A percentile compares a stretch with the other conserved stretches of the same genome.
These are phyloP conservation scores for Drosophila repletoides DNA, from an alignment of 1,140 invertebrate species.

Conservation along the genomic window DNA sequence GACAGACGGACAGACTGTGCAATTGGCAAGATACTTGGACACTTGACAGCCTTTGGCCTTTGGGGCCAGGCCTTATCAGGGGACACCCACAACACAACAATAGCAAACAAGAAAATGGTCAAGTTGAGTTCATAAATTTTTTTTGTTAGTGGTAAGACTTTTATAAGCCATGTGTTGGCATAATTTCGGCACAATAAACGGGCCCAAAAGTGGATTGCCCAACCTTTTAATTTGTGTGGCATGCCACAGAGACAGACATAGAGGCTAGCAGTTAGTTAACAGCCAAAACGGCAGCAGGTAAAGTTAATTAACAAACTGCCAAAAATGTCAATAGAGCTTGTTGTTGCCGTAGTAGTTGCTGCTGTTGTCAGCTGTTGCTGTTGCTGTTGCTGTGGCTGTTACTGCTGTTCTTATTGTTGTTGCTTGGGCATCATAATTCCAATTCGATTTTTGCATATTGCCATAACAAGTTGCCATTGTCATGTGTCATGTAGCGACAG, in stretches of 20 bases:
- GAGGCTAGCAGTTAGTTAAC: slow-evolving; percentile 58
- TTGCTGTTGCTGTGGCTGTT: slow-evolving; percentile 18
- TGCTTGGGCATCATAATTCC: slow-evolving; percentile 72
- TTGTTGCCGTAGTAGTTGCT: slow-evolving; percentile 15
- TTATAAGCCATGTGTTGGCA: slow-evolving; percentile 75
- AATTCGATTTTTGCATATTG: slow-evolving; percentile 79
- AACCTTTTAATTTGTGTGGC: slow-evolving; percentile 77
- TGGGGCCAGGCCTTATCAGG: slow-evolving; percentile 74
- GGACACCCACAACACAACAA: slow-evolving; percentile 48
- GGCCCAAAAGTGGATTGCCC: slow-evolving; percentile 75
- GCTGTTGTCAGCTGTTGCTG: slow-evolving; percentile 30
- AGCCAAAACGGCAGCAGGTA: slow-evolving; percentile 40
- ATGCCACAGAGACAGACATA: slow-evolving; percentile 14
- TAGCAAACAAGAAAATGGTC: slow-evolving; percentile 54
- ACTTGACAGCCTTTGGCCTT: slow-evolving; percentile 77
- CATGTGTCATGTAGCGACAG: slow-evolving; percentile 78
- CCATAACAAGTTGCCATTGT: slow-evolving; percentile 79
- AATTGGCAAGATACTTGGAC: slow-evolving; percentile 56
- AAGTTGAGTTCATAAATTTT: slow-evolving; percentile 70
- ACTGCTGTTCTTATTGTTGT: slow-evolving; percentile 27
- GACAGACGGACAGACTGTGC: slow-evolving; percentile 29
- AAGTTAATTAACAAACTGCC: slow-evolving; percentile 81
- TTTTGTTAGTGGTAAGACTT: too few species aligned
- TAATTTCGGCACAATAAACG: slow-evolving; percentile 66
- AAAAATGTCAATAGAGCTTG: slow-evolving; percentile 73